phyloP scores from a whole-genome alignment of 2,888 invertebrate genomes.

The Hoplodrina blanda region DNA sequence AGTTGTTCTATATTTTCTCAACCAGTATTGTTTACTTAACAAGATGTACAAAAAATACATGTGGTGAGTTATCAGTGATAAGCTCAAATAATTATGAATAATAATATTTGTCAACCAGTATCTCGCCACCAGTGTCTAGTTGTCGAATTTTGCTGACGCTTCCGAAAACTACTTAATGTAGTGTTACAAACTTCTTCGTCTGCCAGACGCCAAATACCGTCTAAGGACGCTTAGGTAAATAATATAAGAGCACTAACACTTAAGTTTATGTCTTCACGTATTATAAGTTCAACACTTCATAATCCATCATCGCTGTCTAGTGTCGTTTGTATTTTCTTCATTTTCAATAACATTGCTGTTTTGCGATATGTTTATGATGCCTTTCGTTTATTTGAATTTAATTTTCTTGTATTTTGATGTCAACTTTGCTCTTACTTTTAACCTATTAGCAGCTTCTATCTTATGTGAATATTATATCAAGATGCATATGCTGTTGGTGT shows the following conservation, averaged over 20 bases:
- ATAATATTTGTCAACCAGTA: background rate
- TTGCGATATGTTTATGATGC: no score
- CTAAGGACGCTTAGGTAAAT: conserved; percentile 16
- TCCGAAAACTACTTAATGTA: background rate
- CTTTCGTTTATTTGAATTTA: no score
- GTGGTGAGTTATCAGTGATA: no score
- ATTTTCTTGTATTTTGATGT: no score
- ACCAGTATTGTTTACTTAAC: no score
- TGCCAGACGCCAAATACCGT: conserved; percentile 1
- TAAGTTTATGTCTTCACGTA: conserved; percentile 9
- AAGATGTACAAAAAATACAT: no score
- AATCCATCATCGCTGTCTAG: conserved; percentile 1
- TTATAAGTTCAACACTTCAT: conserved; percentile 12
- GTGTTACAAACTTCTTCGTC: conserved; percentile 16
- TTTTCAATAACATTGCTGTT: background rate
- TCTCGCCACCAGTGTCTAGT: no score
- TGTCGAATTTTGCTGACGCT: conserved; percentile 8
- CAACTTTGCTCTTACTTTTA: no score
- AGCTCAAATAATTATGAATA: background rate
- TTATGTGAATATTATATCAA: no score
- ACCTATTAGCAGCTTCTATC: no score
- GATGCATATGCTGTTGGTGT: no score
- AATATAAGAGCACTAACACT: conserved; percentile 3
- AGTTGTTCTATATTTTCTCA: no score
- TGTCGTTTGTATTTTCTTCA: background rate